Base-by-base conservation (phyloP, 2,113 vertebrate species). In the Petaurus breviceps region DNA sequence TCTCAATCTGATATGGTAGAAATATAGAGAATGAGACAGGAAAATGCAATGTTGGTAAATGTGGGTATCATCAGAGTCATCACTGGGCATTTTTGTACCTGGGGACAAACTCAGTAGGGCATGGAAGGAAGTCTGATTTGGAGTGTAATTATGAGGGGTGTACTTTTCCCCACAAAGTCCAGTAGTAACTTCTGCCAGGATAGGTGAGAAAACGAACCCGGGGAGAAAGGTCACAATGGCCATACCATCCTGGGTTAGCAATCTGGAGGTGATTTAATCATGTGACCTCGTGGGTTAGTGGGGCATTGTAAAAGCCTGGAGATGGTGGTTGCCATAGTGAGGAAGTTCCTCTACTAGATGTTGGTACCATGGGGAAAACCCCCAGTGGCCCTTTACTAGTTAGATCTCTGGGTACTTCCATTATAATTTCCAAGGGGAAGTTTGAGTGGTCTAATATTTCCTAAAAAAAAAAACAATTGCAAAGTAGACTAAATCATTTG, bases 391-490 rank as follows among this genome's bases (percentile, higher is more conserved):
- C 14, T 37, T 68, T 77, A 37, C 61, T n/a, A 77, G 61, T 77
- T 77, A 77, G 12, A 77, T 14, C 14, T 84, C n/a, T 43, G 19
- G n/a, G 37, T 22, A 8, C 7, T 19, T 43, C 68, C 68, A 43
- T 84, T 43, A 84, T 43, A 84, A 43, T 84, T 77, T 16, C 68
- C 6, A 84, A 23, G 22, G 43, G 19, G 12, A 26, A 93, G 19
- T 50, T 11, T 47, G 23, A 90, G 68, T 84, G 37, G 7, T 43
- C 7, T 22, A 92, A 46, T 61, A 16, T 57, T 94, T 95, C 46
- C 57, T 93, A 92, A 94, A 93, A 49, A 55, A 92, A 94, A 93
- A 49, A 55, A 8, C 91, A 3, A 28, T 93, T 94, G 90, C 6
- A 96, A 95, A 55, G 12, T 11, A 89, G 0, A 92, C 22, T 55